These are phyloP conservation scores for Neopipo cinnamomea DNA, from an alignment of 2,113 vertebrate genomes.

Conservation along the genomic window DNA sequence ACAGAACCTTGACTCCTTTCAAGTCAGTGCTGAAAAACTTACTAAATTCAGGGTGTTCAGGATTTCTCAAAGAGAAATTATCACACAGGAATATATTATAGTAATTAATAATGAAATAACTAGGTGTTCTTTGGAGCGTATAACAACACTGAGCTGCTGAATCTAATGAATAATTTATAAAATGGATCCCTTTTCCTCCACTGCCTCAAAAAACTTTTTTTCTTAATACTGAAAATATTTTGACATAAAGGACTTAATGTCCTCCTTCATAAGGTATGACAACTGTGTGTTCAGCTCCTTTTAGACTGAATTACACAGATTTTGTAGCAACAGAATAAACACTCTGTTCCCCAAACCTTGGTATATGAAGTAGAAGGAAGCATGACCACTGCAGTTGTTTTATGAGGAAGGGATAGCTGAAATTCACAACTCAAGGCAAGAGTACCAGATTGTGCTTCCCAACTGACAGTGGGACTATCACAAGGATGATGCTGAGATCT, in stretches of 20 bases:
- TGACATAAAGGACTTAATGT: not conserved
- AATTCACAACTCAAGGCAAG: not conserved
- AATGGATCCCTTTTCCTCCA: not conserved
- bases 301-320: not conserved
- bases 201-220: not conserved
- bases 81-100: not conserved
- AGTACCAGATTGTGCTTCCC: not conserved
- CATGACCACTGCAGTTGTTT: not conserved
- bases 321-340: not conserved
- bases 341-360: accelerated
- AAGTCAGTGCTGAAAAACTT: not conserved
- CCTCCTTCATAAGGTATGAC: not conserved
- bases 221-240: not conserved
- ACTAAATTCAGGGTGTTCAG: not conserved
- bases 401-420: not conserved
- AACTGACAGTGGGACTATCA: accelerated
- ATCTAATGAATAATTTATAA: not conserved
- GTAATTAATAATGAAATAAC: not conserved
- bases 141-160: not conserved
- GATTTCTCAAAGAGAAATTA: not conserved
- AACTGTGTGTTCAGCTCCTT: not conserved
- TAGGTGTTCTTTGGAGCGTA: not conserved
- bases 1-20: not conserved
- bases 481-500: not conserved
- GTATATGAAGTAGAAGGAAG: not conserved